phyloP scores from a whole-genome alignment of 1,140 invertebrate genomes.

The Ceratosolen fusciceps region DNA sequence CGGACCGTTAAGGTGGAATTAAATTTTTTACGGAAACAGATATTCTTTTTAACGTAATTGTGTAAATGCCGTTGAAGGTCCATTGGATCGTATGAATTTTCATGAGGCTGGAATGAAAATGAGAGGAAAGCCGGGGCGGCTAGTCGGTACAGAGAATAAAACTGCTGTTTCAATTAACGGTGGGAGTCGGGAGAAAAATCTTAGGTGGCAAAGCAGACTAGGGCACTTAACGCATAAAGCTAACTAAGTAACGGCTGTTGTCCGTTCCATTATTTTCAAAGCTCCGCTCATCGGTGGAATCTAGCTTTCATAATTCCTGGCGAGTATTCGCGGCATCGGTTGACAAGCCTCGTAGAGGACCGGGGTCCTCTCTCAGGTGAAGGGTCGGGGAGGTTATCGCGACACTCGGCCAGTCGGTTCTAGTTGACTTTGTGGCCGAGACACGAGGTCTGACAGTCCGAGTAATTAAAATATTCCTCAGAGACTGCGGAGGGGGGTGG shows the following conservation, averaged over 20 bases:
- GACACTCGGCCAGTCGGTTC: background rate
- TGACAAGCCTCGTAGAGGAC: background rate
- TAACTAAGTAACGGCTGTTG: background rate
- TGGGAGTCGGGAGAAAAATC: background rate
- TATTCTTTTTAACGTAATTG: background rate
- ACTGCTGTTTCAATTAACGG: slow-evolving; percentile 4
- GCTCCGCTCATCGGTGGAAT: background rate
- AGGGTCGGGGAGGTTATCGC: too few species aligned
- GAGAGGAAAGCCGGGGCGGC: background rate
- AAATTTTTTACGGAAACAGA: too few species aligned
- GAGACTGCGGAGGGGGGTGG: background rate
- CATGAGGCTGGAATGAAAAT: background rate
- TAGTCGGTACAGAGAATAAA: background rate
- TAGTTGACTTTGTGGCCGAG: slow-evolving; percentile 15
- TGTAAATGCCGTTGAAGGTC: background rate
- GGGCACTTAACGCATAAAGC: background rate
- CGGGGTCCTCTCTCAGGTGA: slow-evolving; percentile 9
- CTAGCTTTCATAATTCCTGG: slow-evolving; percentile 15
- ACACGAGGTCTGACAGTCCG: background rate
- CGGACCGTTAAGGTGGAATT: too few species aligned
- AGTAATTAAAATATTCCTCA: slow-evolving; percentile 41
- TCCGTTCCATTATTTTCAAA: background rate
- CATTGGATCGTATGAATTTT: background rate
- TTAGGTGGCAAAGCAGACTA: background rate
- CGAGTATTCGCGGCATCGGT: background rate